phyloP scores from a whole-genome alignment of 2,113 vertebrate species.

The Neoarius graeffei region DNA sequence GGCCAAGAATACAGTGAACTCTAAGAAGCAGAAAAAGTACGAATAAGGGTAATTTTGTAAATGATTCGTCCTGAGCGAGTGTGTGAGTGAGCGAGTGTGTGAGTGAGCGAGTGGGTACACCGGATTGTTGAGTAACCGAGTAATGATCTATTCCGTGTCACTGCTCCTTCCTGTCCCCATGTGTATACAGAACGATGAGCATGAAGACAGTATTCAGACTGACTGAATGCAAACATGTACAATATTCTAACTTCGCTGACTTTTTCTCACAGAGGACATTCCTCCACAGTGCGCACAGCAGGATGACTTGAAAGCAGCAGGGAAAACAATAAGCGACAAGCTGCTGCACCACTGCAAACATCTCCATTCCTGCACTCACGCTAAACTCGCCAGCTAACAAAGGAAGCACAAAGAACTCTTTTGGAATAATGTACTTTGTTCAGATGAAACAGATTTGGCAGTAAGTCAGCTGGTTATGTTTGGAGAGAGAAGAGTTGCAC shows the following conservation, averaged over 20 bases:
- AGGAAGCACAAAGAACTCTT: too few relatives aligned
- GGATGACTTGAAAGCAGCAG: too few relatives aligned
- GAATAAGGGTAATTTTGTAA: not conserved
- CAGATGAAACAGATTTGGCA: not conserved
- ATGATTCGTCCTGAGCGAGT: not conserved
- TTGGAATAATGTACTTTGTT: not conserved
- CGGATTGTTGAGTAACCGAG: conserved; percentile 1
- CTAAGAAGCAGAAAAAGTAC: not conserved
- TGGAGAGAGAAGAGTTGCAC: not conserved
- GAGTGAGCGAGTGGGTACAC: not conserved
- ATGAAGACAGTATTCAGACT: not conserved
- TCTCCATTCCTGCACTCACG: not conserved
- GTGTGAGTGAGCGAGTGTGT: too few relatives aligned
- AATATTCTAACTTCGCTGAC: not conserved
- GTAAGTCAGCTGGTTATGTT: too few relatives aligned
- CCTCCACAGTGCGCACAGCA: not conserved
- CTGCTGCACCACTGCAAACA: not conserved
- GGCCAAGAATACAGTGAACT: not conserved
- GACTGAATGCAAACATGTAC: not conserved
- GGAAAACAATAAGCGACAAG: too few relatives aligned
- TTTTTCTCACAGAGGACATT: not conserved
- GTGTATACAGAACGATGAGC: not conserved
- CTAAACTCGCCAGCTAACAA: too few relatives aligned
- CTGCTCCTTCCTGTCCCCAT: not conserved
- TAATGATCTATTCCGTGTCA: conserved; percentile 1